Conservation (phyloP, 2,113 vertebrate species). For the Campylorhamphus procurvoides region DNA sequence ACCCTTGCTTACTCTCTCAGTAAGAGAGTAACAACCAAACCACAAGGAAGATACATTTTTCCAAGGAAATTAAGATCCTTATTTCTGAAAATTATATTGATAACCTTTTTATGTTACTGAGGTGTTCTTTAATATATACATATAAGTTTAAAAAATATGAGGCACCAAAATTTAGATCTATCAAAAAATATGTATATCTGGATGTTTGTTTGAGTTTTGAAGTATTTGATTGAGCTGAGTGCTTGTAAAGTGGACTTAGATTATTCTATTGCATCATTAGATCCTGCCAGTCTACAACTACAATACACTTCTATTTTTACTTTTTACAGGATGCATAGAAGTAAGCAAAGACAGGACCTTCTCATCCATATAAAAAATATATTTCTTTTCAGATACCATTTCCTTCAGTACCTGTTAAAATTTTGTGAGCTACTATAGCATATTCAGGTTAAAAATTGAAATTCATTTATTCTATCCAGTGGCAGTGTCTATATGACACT, state of each 20-base stretch:
- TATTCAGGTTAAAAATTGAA: neutral
- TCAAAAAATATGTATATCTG: neutral
- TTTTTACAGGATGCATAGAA: neutral
- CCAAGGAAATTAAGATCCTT: neutral
- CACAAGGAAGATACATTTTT: neutral
- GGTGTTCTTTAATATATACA: neutral
- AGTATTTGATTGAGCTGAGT: neutral
- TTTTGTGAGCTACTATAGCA: neutral
- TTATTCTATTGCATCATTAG: neutral
- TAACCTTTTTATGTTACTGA: neutral
- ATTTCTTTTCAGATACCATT: neutral
- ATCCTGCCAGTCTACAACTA: neutral
- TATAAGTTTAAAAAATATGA: neutral
- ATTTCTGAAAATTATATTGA: neutral
- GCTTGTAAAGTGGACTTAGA: neutral
- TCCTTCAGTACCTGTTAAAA: neutral
- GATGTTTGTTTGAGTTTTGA: neutral
- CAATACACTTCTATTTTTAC: neutral
- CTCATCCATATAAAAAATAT: neutral
- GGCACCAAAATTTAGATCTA: neutral
- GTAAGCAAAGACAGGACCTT: neutral
- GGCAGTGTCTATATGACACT: neutral
- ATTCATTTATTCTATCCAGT: neutral
- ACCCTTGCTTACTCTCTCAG: neutral
- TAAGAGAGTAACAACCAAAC: neutral